Base-by-base conservation (phyloP, 2,888 invertebrate genomes). In the Julus scandinavius region DNA sequence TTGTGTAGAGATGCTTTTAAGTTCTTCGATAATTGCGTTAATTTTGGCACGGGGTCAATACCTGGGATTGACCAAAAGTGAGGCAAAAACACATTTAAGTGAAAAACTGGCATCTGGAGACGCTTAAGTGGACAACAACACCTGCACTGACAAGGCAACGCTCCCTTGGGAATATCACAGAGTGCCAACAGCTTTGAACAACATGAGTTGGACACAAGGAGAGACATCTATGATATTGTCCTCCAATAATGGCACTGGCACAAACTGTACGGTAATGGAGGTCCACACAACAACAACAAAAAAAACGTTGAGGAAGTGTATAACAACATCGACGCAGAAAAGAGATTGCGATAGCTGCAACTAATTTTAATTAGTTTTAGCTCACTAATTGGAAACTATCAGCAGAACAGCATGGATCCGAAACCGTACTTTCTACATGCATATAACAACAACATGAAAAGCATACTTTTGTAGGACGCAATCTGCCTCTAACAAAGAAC, bases 141-240 rank as follows among this genome's bases (percentile, higher is more conserved):
- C 63, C 63, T 63, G 63, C 63, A 63, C 9, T 1, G 20, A 20
- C 3, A 63, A 63, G 20, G 63, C 63, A 20, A 20, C 0, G 20
- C 63, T 63, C 63, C 20, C 63, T n/a, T 20, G 63, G 63, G 63
- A 63, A 63, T 5, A 15, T 20, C n/a, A 20, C 20, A 20, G 63
- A 63, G 63, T n/a, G 63, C n/a, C n/a, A 63, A 63, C 63, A 63
- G 63, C 63, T 63, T 63, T 20, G 63, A 63, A 63, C 63, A 20
- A 63, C 63, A 63, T 29, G 63, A n/a, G 63, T 63, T 20, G n/a
- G n/a, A 20, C 9, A 63, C 63, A 63, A 63, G n/a, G 15, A 9
- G 63, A 20, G 63, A 63, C 63, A n/a, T 20, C 63, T 20, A 9
- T 15, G 63, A 1, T 20, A 63, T 63, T 63, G 63, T 63, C 63